Percentiles rank a stretch among this genome's conserved stretches.
Conservation (phyloP, 1,140 invertebrate species). For the Pseudomyrmex concolor region DNA sequence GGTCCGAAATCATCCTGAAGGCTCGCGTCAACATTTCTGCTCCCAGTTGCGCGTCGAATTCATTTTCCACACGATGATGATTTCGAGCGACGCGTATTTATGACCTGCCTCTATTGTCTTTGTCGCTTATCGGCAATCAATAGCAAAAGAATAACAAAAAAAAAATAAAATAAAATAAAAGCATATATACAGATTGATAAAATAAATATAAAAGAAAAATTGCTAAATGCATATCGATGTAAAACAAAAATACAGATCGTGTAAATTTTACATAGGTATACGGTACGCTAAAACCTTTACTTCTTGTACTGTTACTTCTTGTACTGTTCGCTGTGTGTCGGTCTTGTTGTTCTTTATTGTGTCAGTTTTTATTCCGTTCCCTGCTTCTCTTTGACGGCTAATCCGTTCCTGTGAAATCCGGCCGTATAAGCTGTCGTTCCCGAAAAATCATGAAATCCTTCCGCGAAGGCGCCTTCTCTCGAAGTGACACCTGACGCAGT, state of each 20-base stretch:
- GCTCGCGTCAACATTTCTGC: conserved; percentile 57
- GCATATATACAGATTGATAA: neutral
- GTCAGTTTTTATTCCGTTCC: neutral
- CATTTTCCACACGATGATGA: conserved; percentile 48
- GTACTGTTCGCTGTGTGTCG: neutral
- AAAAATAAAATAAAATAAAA: neutral
- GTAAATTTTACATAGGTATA: no score
- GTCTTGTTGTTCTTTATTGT: neutral
- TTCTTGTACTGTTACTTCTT: neutral
- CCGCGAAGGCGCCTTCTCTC: conserved; percentile 22
- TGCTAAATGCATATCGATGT: neutral
- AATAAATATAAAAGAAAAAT: neutral
- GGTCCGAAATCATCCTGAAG: conserved; percentile 61
- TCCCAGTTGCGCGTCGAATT: conserved; percentile 52
- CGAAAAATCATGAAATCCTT: conserved; percentile 43
- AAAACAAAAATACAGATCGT: neutral
- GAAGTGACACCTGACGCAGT: conserved; percentile 43
- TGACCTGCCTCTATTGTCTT: conserved; percentile 34
- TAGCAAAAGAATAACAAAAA: neutral
- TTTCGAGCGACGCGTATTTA: conserved; percentile 1
- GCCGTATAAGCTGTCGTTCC: neutral
- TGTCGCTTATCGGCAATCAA: conserved; percentile 22
- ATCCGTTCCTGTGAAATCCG: conserved; percentile 39
- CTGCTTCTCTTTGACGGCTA: neutral
- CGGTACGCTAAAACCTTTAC: no score